phyloP scores from a whole-genome alignment of 2,113 vertebrate genomes.

The Elephantulus edwardii region DNA sequence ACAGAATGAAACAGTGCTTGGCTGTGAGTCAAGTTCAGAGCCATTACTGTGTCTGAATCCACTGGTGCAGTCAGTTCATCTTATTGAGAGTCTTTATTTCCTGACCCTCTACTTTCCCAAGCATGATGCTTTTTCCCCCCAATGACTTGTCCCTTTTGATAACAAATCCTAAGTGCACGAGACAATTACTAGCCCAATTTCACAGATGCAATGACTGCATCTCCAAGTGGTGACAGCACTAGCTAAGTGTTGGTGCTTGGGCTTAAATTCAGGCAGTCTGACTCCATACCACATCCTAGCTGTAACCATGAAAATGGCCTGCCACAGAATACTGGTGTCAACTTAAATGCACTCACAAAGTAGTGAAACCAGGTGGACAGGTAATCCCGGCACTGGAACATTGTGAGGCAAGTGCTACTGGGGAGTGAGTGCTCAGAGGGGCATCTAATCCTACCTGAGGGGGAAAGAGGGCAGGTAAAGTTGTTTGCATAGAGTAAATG shows the following conservation, averaged over 20 bases:
- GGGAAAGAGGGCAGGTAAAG: neutral
- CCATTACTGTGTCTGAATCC: neutral
- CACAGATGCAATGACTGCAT: neutral
- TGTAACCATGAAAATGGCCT: neutral
- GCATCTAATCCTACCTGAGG: neutral
- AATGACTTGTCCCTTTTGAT: neutral
- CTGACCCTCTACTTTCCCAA: neutral
- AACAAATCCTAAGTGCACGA: neutral
- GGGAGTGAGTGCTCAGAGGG: too few relatives aligned
- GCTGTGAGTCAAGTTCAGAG: neutral
- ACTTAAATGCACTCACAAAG: neutral
- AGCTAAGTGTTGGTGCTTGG: too few relatives aligned
- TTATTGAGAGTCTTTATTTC: neutral
- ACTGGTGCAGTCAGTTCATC: neutral
- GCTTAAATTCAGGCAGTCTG: neutral
- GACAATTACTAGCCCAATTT: neutral
- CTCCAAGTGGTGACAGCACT: neutral
- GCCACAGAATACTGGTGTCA: neutral
- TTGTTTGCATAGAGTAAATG: neutral
- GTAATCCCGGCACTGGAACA: fast-evolving
- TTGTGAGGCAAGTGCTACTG: neutral
- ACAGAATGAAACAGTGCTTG: neutral
- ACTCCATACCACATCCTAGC: neutral
- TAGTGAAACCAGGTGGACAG: neutral
- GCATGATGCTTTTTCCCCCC: neutral